phyloP scores from a whole-genome alignment of 2,888 invertebrate species.

The Caenorhabditis sulstoni region DNA sequence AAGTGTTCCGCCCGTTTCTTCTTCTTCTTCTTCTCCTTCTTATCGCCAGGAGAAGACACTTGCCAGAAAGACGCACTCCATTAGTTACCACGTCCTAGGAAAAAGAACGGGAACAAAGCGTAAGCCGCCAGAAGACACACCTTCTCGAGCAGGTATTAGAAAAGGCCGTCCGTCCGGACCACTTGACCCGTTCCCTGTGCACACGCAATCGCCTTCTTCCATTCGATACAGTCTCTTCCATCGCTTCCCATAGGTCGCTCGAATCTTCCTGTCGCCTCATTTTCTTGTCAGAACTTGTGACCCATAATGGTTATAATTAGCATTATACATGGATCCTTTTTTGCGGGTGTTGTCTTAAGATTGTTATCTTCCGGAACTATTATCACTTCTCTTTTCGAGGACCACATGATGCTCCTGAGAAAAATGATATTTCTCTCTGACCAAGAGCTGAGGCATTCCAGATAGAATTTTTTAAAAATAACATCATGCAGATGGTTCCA shows the following conservation, averaged over 20 bases:
- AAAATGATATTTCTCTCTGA: too few species aligned
- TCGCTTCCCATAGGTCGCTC: not conserved
- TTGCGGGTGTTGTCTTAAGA: too few species aligned
- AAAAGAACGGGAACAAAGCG: constrained; percentile 30
- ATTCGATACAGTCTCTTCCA: constrained; percentile 38
- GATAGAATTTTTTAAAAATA: too few species aligned
- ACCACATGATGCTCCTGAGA: not conserved
- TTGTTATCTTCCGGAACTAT: too few species aligned
- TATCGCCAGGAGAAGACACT: constrained; percentile 1
- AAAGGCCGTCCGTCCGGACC: constrained; percentile 9
- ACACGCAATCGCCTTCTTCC: constrained; percentile 29
- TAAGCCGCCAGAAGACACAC: constrained; percentile 41
- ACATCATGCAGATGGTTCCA: too few species aligned
- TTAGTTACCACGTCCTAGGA: constrained; percentile 8
- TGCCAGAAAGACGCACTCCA: constrained; percentile 14
- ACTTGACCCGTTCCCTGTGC: constrained; percentile 44
- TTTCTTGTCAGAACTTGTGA: constrained; percentile 41
- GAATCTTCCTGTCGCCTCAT: constrained; percentile 7
- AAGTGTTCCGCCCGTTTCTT: constrained; percentile 15
- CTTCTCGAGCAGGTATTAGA: constrained; percentile 46
- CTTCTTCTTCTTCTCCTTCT: too few species aligned
- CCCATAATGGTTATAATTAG: constrained; percentile 19
- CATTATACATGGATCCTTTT: too few species aligned
- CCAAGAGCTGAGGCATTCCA: too few species aligned
- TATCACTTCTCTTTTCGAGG: too few species aligned